These are phyloP conservation scores for Metridium senile DNA, from an alignment of 92 coral and sea anemone species.

Conservation along the genomic window DNA sequence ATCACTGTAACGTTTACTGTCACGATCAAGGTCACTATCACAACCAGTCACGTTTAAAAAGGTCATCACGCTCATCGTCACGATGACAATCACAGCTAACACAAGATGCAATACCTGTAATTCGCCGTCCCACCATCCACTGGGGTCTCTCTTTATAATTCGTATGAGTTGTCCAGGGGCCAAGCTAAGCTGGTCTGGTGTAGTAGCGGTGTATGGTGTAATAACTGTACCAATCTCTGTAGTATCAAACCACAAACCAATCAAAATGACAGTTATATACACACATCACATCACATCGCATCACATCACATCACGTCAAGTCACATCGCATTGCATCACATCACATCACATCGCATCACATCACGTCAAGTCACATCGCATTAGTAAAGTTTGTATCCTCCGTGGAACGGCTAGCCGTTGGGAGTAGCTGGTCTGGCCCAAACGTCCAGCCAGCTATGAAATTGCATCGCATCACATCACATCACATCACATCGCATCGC, in stretches of 20 bases:
- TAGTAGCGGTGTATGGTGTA: slow-evolving; percentile 80
- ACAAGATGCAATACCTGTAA: slow-evolving; percentile 68
- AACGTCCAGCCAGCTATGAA: too few relatives aligned
- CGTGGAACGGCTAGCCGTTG: too few relatives aligned
- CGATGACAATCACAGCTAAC: too few relatives aligned
- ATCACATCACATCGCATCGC: not conserved
- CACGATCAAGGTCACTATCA: too few relatives aligned
- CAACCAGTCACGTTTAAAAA: not conserved
- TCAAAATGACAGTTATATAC: not conserved
- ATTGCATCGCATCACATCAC: not conserved
- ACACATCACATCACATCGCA: not conserved
- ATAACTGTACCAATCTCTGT: slow-evolving; percentile 92
- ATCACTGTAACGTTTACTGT: too few relatives aligned
- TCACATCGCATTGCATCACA: too few relatives aligned
- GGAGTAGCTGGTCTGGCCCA: too few relatives aligned
- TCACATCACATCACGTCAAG: too few relatives aligned
- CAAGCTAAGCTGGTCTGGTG: slow-evolving; percentile 85
- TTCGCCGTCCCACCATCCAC: slow-evolving; percentile 99
- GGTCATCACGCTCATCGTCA: not conserved
- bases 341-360: too few relatives aligned
- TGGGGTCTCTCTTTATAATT: slow-evolving; percentile 76
- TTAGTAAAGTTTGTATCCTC: too few relatives aligned
- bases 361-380: too few relatives aligned
- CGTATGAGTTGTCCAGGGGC: slow-evolving; percentile 95
- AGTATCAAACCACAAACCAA: not conserved